Conservation (phyloP, 2,888 invertebrate genomes). For the Polyommatus iphigenia region DNA sequence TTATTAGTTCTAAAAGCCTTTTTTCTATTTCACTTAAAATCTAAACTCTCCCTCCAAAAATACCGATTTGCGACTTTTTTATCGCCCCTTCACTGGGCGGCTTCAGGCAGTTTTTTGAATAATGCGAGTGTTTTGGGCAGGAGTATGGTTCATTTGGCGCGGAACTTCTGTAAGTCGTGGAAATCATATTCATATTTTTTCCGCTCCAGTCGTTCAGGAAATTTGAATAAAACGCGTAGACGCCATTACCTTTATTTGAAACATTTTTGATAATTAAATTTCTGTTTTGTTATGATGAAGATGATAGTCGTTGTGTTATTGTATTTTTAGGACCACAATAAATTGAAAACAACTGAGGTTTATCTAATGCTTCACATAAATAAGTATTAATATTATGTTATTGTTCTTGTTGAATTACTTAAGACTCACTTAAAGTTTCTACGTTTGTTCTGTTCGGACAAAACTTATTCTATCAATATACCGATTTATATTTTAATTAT, state of each 20-base stretch:
- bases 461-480: too few species aligned
- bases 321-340: not conserved
- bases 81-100: constrained; percentile 34
- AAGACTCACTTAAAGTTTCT: too few species aligned
- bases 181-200: constrained; percentile 80
- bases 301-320: not conserved
- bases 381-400: too few species aligned
- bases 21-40: not conserved
- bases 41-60: not conserved
- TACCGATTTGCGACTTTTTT: not conserved
- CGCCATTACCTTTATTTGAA: constrained; percentile 44
- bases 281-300: not conserved
- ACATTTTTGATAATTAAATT: constrained; percentile 28
- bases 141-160: constrained; percentile 79
- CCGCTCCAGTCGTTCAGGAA: constrained; percentile 71
- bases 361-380: too few species aligned
- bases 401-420: too few species aligned
- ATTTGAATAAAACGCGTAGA: constrained; percentile 69
- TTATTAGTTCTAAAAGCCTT: not conserved
- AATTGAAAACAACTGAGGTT: not conserved
- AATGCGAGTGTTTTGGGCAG: constrained; percentile 76
- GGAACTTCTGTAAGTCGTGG: constrained; percentile 68
- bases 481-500: too few species aligned
- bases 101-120: constrained; percentile 61
- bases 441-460: too few species aligned